These are phyloP conservation scores for Serrognathus titanus DNA, from an alignment of 2,888 invertebrate genomes.

Conservation along the genomic window DNA sequence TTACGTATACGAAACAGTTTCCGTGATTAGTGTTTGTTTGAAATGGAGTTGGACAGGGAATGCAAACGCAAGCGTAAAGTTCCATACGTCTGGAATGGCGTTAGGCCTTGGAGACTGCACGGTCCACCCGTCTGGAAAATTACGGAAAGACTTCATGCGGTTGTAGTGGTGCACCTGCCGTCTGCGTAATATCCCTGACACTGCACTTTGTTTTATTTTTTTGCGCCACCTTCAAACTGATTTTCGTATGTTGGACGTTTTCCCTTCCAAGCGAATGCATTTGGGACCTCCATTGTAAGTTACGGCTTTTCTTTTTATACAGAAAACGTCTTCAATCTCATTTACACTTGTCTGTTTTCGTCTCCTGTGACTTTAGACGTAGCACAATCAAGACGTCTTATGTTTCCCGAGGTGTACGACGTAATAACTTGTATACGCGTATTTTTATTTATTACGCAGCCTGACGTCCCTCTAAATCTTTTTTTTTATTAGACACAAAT, in stretches of 20 bases:
- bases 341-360: conserved; percentile 37
- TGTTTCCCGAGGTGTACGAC: too few species aligned
- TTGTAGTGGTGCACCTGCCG: not conserved
- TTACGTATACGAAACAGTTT: too few species aligned
- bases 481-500: too few species aligned
- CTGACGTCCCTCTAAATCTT: too few species aligned
- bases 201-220: too few species aligned
- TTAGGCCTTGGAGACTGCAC: conserved; percentile 21
- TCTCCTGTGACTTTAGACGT: too few species aligned
- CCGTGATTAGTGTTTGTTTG: conserved; percentile 5
- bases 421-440: too few species aligned
- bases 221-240: too few species aligned
- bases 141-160: conserved; percentile 26
- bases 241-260: not conserved
- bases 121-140: conserved; percentile 30
- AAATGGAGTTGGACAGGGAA: conserved; percentile 10
- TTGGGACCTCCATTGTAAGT: not conserved
- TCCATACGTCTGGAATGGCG: conserved; percentile 2
- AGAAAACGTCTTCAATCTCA: conserved; percentile 27
- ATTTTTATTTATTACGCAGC: too few species aligned
- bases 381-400: too few species aligned
- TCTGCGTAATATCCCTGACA: too few species aligned
- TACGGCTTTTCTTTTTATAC: too few species aligned
- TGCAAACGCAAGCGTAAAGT: conserved; percentile 17
- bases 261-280: not conserved